Percentiles rank a stretch among this genome's conserved stretches.
Evolutionary conservation across 30 jellyfish, hydroid and myxozoan genomes (phyloP).

Genomic region (Hydra vulgaris): DNA sequence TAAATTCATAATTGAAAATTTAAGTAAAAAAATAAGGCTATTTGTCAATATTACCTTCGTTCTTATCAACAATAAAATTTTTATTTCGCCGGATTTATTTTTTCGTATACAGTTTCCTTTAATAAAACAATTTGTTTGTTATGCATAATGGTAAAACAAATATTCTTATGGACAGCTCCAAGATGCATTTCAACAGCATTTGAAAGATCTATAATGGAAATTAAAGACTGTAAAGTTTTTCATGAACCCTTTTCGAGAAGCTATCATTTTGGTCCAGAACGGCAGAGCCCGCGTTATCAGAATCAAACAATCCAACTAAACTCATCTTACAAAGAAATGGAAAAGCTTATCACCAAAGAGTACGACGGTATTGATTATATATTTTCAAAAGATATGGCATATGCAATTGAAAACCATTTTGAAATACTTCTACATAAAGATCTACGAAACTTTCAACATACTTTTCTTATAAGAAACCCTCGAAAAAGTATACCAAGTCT

Average conservation of each 20-base stretch:
- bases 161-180: conserved; percentile 91
- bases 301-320: conserved; percentile 27
- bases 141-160: conserved; percentile 41
- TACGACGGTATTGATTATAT: conserved; percentile 61
- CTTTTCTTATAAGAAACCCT: conserved; percentile 75
- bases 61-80: too few relatives aligned
- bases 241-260: conserved; percentile 85
- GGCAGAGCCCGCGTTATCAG: conserved; percentile 66
- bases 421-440: conserved; percentile 40
- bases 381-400: conserved; percentile 82
- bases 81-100: background rate
- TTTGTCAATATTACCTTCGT: too few relatives aligned
- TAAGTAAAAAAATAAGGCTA: too few relatives aligned
- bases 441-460: conserved; percentile 45
- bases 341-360: conserved; percentile 32
- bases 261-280: conserved; percentile 83
- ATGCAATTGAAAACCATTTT: conserved; percentile 43
- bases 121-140: background rate
- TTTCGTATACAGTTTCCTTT: background rate
- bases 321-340: conserved; percentile 28
- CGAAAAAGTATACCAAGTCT: conserved; percentile 65
- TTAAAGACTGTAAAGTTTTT: conserved; percentile 55
- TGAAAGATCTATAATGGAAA: conserved; percentile 78
- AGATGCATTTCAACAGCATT: conserved; percentile 92
- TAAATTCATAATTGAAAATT: too few relatives aligned